Evolutionary conservation across 2,797 vertebrate species (phyloP).

Genomic region (Sylvilagus floridanus): DNA sequence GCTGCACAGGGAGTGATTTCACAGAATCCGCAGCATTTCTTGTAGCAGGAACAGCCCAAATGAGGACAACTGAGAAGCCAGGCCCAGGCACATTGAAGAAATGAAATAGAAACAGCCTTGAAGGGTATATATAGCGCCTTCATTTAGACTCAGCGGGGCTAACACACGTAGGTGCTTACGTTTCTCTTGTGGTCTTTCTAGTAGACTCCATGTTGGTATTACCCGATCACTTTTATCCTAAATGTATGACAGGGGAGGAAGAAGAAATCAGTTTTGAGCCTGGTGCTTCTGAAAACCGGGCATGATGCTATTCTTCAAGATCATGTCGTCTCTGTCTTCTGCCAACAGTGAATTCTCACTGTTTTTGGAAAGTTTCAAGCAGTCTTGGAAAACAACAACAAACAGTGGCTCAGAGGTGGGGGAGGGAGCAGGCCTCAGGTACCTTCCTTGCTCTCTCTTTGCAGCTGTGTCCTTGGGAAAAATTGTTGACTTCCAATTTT

Average conservation of each 20-base stretch:
- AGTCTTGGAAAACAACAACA: not conserved
- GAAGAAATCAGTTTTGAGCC: not conserved
- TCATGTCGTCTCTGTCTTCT: not conserved
- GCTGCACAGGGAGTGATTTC: constrained; percentile 74
- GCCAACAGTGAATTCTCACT: not conserved
- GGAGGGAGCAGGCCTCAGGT: not conserved
- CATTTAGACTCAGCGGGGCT: constrained; percentile 55
- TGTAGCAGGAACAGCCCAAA: constrained; percentile 54
- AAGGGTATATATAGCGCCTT: constrained; percentile 60
- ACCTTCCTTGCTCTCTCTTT: not conserved
- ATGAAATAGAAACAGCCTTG: constrained; percentile 74
- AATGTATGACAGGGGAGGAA: not conserved
- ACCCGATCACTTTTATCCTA: constrained; percentile 46
- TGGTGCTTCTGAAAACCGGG: not conserved
- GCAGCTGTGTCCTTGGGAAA: not conserved
- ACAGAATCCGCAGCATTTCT: constrained; percentile 49
- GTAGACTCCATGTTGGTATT: constrained; percentile 41
- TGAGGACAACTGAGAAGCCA: constrained; percentile 52
- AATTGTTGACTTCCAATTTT: not conserved
- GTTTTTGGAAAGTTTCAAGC: not conserved
- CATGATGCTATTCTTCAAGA: not conserved
- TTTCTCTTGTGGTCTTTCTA: constrained; percentile 63
- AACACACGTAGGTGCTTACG: constrained; percentile 37
- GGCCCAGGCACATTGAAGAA: constrained; percentile 38
- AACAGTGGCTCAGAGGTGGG: rapidly evolving